phyloP scores from a whole-genome alignment of 2,888 invertebrate genomes.

The Druceiella hillmani region DNA sequence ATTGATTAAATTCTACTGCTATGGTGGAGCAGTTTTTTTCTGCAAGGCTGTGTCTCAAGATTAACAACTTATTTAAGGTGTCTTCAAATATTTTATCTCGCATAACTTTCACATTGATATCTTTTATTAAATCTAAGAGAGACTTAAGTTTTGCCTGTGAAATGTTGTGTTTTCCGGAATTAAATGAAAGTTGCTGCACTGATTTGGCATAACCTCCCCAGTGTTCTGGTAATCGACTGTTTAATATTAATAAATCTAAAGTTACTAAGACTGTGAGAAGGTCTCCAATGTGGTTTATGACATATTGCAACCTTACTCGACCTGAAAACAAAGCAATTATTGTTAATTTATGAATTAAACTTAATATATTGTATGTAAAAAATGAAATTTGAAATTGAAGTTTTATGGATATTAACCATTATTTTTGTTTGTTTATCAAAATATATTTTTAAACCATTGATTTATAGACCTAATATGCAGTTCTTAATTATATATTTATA shows the following conservation, averaged over 20 bases:
- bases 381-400: constrained; percentile 9
- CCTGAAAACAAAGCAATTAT: constrained; percentile 30
- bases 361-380: constrained; percentile 9
- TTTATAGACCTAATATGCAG: too few relatives aligned
- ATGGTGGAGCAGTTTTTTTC: constrained; percentile 41
- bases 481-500: too few relatives aligned
- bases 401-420: too few relatives aligned
- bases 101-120: constrained; percentile 62
- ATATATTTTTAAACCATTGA: too few relatives aligned
- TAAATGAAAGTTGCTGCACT: constrained; percentile 62
- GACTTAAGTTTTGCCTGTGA: constrained; percentile 58
- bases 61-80: constrained; percentile 40
- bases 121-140: constrained; percentile 65
- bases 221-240: constrained; percentile 43
- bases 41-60: constrained; percentile 40
- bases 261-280: constrained; percentile 59
- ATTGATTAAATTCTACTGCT: constrained; percentile 60
- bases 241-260: constrained; percentile 56
- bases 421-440: too few relatives aligned
- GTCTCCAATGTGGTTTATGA: constrained; percentile 57
- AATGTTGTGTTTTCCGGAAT: constrained; percentile 55
- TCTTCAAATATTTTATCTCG: constrained; percentile 65
- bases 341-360: constrained; percentile 2
- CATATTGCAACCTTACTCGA: constrained; percentile 44
- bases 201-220: constrained; percentile 76